Evolutionary conservation across 2,113 vertebrate species (phyloP), one percentile per base, ranked within the genome.

Genomic region (Oryzias melastigma): DNA sequence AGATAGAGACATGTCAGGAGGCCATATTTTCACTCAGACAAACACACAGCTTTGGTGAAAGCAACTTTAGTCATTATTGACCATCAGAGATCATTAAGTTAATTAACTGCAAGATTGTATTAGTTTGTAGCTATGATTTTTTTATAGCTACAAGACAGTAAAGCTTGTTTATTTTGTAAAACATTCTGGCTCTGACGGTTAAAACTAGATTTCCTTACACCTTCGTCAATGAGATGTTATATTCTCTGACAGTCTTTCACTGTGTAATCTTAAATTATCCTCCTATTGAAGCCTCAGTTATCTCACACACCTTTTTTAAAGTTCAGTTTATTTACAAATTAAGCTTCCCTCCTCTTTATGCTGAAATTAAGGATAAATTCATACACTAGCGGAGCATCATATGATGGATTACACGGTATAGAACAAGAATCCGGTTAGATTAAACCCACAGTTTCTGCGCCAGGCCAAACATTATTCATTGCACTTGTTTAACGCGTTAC

Each of bases 1-100:
- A 53, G 20, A 50, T 43, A 52, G 49, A 49, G 43, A 65, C 52
- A 58, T 29, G 47, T 52, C 52, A 46, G 49, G 68, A 25, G n/a
- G 45, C 20, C 16, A 52, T 25, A 55, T 24, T 60, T 75, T 63
- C 48, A 22, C 56, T 51, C 43, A n/a, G 29, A 29, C 17, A 7
- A 15, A 25, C 18, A 14, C 13, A 52, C 6, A 29, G n/a, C 25
- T 35, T 25, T 20, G 8, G 2, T 27, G 25, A 10, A 35, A 35
- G 25, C 25, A 5, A 27, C 25, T 5, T 27, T 27, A 35, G 35
- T 12, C 8, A 35, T n/a, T n/a, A n/a, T n/a, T n/a, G n/a, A n/a
- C n/a, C 10, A 35, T 35, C 35, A 35, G 35, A 35, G 35, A 10
- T 35, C 10, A 35, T 35, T 2, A 35, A 35, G 10, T 35, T 3